These are phyloP conservation scores for Anastrepha obliqua DNA, from an alignment of 1,140 invertebrate genomes.

Conservation along the genomic window DNA sequence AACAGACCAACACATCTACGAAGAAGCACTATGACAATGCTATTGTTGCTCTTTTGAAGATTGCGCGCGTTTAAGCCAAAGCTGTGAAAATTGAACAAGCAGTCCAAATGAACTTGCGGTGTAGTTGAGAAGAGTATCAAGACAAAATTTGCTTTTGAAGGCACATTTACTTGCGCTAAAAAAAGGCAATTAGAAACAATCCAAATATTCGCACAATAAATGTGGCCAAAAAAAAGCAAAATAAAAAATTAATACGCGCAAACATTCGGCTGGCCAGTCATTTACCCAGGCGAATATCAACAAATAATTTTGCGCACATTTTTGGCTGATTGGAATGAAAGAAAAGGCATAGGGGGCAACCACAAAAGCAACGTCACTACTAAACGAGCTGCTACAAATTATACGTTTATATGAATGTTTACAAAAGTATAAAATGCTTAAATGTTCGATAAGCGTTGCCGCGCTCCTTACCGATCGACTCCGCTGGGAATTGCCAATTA, in stretches of 20 bases:
- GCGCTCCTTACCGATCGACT: neutral
- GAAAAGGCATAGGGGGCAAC: neutral
- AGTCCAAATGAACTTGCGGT: neutral
- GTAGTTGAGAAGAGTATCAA: neutral
- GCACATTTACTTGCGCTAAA: neutral
- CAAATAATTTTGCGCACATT: neutral
- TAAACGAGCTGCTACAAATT: conserved; percentile 5
- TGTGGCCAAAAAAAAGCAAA: neutral
- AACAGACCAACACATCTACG: too few relatives aligned
- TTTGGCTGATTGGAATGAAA: neutral
- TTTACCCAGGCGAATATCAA: neutral
- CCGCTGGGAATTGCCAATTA: neutral
- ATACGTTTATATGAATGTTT: neutral
- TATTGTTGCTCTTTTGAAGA: neutral
- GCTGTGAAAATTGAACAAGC: neutral
- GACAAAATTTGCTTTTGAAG: neutral
- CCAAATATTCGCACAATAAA: neutral
- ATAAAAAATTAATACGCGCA: neutral
- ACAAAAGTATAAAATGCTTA: neutral
- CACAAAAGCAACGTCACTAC: neutral
- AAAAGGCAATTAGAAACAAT: neutral
- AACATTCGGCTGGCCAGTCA: neutral
- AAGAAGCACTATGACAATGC: neutral
- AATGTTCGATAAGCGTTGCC: conserved; percentile 12
- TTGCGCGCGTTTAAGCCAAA: neutral